phyloP scores from a whole-genome alignment of 2,888 invertebrate species.

The Drosophila nr. perissopoda region DNA sequence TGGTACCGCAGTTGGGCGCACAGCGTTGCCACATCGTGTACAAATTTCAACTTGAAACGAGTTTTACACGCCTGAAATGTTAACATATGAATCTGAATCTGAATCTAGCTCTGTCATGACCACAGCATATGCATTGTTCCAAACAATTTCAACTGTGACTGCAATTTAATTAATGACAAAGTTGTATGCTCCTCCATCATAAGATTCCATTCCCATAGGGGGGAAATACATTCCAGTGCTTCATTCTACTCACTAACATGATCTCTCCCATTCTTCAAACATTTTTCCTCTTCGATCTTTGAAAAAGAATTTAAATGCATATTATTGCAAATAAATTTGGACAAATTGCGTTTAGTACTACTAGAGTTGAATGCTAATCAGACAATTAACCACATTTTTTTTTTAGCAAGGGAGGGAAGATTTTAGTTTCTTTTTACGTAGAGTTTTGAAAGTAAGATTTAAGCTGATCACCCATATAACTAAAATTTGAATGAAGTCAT shows the following conservation, averaged over 20 bases:
- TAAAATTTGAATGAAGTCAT: background rate
- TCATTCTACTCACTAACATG: background rate
- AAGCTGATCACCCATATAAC: background rate
- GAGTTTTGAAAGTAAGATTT: background rate
- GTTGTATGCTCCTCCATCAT: background rate
- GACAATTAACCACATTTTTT: background rate
- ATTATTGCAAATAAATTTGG: background rate
- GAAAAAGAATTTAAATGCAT: background rate
- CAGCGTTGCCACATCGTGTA: constrained; percentile 57
- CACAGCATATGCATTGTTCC: constrained; percentile 23
- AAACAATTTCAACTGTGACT: constrained; percentile 29
- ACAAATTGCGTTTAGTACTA: background rate
- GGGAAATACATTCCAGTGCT: background rate
- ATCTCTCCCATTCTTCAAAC: background rate
- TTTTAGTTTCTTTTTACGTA: background rate
- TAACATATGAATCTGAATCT: constrained; percentile 32
- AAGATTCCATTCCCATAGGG: background rate
- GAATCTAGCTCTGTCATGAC: constrained; percentile 43
- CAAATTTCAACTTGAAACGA: constrained; percentile 55
- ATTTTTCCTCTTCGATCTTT: background rate
- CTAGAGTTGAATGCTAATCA: background rate
- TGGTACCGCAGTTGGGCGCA: constrained; percentile 19
- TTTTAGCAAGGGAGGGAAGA: background rate
- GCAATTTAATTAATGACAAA: constrained; percentile 39
- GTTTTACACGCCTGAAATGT: constrained; percentile 56